Evolutionary conservation across 2,113 vertebrate genomes (phyloP).

Genomic region (Misgurnus anguillicaudatus): DNA sequence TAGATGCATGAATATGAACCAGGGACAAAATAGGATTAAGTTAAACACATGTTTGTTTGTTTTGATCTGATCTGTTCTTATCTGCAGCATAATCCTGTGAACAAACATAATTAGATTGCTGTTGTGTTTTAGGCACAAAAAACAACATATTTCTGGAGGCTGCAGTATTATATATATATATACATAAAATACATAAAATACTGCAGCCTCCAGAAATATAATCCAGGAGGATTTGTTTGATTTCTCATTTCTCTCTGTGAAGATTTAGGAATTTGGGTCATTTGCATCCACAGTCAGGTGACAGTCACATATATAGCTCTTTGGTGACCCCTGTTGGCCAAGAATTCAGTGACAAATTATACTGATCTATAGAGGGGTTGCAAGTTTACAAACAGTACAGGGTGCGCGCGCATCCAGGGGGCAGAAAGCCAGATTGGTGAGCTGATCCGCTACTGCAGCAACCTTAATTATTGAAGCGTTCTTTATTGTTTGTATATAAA

Average conservation of each 20-base stretch:
- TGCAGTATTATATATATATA: too few species aligned
- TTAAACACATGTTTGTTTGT: conserved; percentile 14
- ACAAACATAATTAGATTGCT: neutral
- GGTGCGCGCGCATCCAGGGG: too few species aligned
- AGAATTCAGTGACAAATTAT: neutral
- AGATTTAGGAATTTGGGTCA: conserved; percentile 14
- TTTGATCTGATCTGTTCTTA: neutral
- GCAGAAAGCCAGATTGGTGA: too few species aligned
- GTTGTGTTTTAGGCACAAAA: neutral
- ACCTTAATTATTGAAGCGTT: too few species aligned
- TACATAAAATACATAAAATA: neutral
- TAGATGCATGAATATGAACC: neutral
- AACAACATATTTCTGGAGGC: too few species aligned
- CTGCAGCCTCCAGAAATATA: neutral
- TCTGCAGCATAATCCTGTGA: neutral
- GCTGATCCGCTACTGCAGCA: too few species aligned
- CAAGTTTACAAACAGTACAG: too few species aligned
- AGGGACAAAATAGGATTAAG: neutral
- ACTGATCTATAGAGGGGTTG: too few species aligned
- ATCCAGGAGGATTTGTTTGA: neutral
- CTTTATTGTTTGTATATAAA: too few species aligned
- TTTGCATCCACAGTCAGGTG: conserved; percentile 10
- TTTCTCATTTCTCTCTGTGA: neutral
- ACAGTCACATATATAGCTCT: conserved; percentile 25
- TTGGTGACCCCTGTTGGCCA: conserved; percentile 23